Evolutionary conservation across 2,797 vertebrate genomes (phyloP).

Genomic region (Otolemur crassicaudatus): DNA sequence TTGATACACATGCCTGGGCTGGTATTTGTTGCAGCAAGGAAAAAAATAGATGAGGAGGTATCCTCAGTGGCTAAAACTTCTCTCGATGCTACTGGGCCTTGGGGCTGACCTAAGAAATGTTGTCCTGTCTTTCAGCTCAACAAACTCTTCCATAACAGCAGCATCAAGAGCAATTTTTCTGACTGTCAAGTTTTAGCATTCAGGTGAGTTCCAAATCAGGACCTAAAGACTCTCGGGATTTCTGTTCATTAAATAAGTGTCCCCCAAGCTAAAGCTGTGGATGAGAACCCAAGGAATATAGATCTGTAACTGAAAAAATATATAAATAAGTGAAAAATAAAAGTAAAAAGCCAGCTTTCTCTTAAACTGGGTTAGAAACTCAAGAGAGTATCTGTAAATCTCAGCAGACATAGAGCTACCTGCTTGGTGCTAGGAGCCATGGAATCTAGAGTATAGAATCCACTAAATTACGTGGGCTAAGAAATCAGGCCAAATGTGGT

Average conservation of each 20-base stretch:
- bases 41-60: neutral
- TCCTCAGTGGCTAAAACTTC: neutral
- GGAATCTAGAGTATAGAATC: neutral
- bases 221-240: neutral
- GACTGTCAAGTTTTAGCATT: slow-evolving; percentile 71
- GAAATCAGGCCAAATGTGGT: neutral
- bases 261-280: neutral
- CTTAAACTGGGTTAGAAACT: neutral
- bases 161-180: slow-evolving; percentile 68
- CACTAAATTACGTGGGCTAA: neutral
- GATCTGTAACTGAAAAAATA: neutral
- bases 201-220: slow-evolving; percentile 66
- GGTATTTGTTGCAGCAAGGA: neutral
- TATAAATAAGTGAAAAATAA: neutral
- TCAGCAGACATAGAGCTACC: neutral
- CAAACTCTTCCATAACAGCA: slow-evolving; percentile 76
- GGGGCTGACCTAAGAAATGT: neutral
- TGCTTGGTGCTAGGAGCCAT: neutral
- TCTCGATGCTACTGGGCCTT: neutral
- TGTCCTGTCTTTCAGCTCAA: slow-evolving; percentile 78
- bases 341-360: neutral
- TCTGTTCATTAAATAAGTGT: neutral
- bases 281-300: neutral
- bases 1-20: neutral
- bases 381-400: neutral